Conservation (phyloP, 2,888 invertebrate species). For the Cosmopolites sordidus region DNA sequence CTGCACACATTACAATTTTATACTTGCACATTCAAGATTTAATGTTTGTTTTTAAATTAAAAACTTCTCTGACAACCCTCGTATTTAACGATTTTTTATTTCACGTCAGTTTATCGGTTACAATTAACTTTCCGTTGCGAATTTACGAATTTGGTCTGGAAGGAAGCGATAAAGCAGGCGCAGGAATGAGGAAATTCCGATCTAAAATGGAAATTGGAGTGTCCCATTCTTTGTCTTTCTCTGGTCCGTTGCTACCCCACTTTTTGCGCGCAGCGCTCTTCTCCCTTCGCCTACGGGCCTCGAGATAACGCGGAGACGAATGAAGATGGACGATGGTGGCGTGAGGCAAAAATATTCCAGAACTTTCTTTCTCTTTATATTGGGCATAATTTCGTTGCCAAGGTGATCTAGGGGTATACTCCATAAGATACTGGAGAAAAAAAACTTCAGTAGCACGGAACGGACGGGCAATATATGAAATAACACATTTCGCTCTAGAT, state of each 20-base stretch:
- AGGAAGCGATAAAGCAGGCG: slow-evolving; percentile 31
- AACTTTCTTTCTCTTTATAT: background rate
- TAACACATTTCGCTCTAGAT: too few species aligned
- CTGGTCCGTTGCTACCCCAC: background rate
- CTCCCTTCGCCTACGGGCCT: slow-evolving; percentile 39
- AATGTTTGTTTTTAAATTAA: too few species aligned
- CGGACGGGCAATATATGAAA: too few species aligned
- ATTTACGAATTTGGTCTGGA: slow-evolving; percentile 36
- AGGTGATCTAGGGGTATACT: too few species aligned
- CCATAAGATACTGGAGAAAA: too few species aligned
- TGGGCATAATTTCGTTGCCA: too few species aligned
- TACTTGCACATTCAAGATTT: too few species aligned
- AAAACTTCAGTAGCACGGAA: too few species aligned
- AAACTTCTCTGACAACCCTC: too few species aligned
- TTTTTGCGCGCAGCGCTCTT: slow-evolving; percentile 30
- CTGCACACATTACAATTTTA: too few species aligned
- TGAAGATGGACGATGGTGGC: slow-evolving; percentile 15
- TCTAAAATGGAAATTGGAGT: slow-evolving; percentile 50
- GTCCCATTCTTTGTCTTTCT: slow-evolving; percentile 49
- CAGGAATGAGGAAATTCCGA: slow-evolving; percentile 35
- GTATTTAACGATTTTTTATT: too few species aligned
- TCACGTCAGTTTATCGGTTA: slow-evolving; percentile 23
- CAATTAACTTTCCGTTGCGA: slow-evolving; percentile 35
- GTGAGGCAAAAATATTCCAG: background rate
- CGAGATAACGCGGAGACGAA: slow-evolving; percentile 34